Conservation (phyloP, 1,140 invertebrate genomes). For the Camponotus floridanus region DNA sequence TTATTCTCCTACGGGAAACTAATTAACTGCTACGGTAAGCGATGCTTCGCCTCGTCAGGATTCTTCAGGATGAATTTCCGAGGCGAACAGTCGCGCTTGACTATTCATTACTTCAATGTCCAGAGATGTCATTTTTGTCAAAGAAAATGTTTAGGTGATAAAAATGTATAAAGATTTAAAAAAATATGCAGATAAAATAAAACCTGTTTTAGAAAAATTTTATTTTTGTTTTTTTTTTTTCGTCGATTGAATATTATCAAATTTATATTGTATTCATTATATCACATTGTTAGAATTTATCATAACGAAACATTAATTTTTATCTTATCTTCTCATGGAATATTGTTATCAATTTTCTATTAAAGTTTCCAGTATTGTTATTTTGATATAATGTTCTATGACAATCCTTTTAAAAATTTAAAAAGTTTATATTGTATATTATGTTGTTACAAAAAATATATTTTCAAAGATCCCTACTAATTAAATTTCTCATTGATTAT, state of each 20-base stretch:
- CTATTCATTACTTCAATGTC: not conserved
- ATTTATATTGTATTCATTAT: not conserved
- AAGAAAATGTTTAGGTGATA: not conserved
- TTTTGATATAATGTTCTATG: not conserved
- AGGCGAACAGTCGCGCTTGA: not conserved
- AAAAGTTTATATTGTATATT: not conserved
- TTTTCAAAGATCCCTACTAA: not conserved
- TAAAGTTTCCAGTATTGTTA: not conserved
- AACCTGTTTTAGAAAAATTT: too few species aligned
- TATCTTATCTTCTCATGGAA: not conserved
- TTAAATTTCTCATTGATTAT: constrained; percentile 1
- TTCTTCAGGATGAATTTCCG: not conserved
- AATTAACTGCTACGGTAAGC: not conserved
- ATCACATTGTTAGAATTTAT: not conserved
- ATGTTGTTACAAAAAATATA: not conserved
- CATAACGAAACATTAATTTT: not conserved
- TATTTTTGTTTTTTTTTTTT: not conserved
- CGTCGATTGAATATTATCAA: not conserved
- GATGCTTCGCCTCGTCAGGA: too few species aligned
- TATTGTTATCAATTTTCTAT: not conserved
- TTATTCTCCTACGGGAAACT: constrained; percentile 2
- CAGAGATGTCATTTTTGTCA: not conserved
- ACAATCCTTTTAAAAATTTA: not conserved
- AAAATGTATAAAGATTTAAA: not conserved
- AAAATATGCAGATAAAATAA: not conserved